Conservation (phyloP, 2,113 vertebrate species). For the Micronycteris hirsuta region DNA sequence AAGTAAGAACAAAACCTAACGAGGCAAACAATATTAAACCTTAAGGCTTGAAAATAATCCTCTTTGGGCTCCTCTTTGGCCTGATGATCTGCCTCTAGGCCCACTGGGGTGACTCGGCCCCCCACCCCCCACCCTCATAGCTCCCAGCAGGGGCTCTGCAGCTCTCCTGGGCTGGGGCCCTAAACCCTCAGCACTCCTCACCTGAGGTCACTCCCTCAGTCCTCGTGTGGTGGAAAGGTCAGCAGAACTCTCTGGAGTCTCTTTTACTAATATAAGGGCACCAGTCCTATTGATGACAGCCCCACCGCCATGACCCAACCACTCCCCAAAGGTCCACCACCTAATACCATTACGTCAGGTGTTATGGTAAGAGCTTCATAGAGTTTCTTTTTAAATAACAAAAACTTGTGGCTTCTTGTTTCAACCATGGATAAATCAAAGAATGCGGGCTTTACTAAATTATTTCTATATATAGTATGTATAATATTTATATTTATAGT, state of each 20-base stretch:
- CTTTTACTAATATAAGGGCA: not conserved
- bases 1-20: not conserved
- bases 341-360: not conserved
- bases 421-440: not conserved
- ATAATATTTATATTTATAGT: not conserved
- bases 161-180: not conserved
- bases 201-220: not conserved
- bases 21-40: not conserved
- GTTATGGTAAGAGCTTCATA: not conserved
- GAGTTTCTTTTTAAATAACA: not conserved
- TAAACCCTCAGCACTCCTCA: not conserved
- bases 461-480: not conserved
- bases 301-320: not conserved
- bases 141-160: not conserved
- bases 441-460: not conserved
- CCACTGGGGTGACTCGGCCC: not conserved
- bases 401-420: not conserved
- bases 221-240: not conserved
- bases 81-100: not conserved
- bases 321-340: not conserved
- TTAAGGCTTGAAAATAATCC: not conserved
- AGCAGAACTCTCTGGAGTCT: not conserved
- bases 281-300: no score
- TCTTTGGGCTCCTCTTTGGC: not conserved
- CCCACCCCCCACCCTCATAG: rapidly evolving